Base-by-base conservation (phyloP, 2,113 vertebrate species). In the Microcebus ravelobensis region DNA sequence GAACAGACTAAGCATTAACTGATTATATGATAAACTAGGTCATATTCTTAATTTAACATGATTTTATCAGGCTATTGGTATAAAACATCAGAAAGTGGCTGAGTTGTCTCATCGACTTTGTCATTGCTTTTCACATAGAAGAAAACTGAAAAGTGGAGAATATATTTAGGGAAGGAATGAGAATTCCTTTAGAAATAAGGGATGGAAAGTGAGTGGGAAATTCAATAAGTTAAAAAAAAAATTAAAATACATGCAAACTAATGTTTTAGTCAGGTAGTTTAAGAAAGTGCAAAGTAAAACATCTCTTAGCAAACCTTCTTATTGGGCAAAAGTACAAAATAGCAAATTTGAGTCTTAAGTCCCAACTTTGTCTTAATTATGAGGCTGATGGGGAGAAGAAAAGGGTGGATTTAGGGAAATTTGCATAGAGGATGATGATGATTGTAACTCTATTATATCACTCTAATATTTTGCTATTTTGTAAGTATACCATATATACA, bases 301-400 rank as follows among this genome's bases (percentile, higher is more conserved):
- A 80, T 2, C 10, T 4, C 34, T 96, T 80, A 59, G 18, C 55
- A 89, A 94, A 93, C 68, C 8, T 31, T 94, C 9, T 63, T 42
- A 48, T 57, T 87, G 25, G 8, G 27, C 14, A 96, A 96, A 95
- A 87, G 29, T 34, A 90, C 39, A 80, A 95, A 96, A 45, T 27
- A 59, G 18, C 7, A 90, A 81, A 59, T 39, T 57, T 91, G 31
- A 85, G 21, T 61, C 18, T 68, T 77, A 76, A 90, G 29, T 67
- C 17, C 74, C 48, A 70, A 50, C 1, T 2, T 85, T 71, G 31
- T 84, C 48, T 91, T 94, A 13, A 48, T 70, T 80, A 25, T 39
- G 61, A 15, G 23, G 17, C 27, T 70, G 83, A 20, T 39, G 70
- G 8, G 23, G 17, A 31, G 17, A 15, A 18, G 27, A 63, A 34